phyloP scores from a whole-genome alignment of 2,797 vertebrate genomes.

The Amphiprion clarkii region DNA sequence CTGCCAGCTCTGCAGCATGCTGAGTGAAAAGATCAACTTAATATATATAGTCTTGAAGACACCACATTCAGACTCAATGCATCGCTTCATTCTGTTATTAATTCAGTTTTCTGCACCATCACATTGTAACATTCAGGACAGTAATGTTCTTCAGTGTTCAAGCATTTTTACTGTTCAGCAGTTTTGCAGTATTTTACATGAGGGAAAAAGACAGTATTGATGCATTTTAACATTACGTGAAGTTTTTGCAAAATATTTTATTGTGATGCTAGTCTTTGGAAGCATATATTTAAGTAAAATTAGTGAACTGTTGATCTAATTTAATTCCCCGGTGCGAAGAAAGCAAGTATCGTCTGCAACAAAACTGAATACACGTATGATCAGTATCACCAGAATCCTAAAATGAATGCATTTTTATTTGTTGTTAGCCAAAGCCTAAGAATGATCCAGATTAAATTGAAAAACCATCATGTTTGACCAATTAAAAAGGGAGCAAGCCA shows the following conservation, averaged over 20 bases:
- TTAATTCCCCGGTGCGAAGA: neutral
- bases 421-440: neutral
- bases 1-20: neutral
- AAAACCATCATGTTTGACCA: neutral
- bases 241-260: neutral
- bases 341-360: neutral
- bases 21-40: slow-evolving; percentile 20
- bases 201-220: neutral
- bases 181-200: neutral
- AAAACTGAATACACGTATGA: neutral
- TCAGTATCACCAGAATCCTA: too few relatives aligned
- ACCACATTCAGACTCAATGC: neutral
- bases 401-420: too few relatives aligned
- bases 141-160: neutral
- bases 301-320: neutral
- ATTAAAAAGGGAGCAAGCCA: neutral
- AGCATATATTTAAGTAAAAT: neutral
- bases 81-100: neutral
- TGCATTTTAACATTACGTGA: neutral
- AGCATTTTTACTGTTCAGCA: neutral
- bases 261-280: neutral
- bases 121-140: neutral
- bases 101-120: neutral
- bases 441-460: neutral
- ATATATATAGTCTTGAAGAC: neutral